A percentile compares a stretch with the other conserved stretches of the same genome.
Evolutionary conservation across 2,888 invertebrate species (phyloP).

Genomic region (Selenia dentaria): DNA sequence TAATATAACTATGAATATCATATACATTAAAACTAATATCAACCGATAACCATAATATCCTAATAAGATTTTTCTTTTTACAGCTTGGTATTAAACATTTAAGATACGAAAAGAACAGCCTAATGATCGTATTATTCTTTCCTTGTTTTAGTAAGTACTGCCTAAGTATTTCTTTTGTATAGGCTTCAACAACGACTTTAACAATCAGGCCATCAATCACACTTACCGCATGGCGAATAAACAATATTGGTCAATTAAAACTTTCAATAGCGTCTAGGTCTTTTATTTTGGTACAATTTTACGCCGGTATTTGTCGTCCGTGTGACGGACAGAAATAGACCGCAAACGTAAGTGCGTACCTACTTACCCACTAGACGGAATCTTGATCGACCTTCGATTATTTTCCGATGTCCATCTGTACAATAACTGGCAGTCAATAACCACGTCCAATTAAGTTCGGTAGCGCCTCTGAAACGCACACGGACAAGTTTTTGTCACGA

Average conservation of each 20-base stretch:
- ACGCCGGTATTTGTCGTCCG: slow-evolving; percentile 40
- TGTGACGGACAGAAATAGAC: slow-evolving; percentile 55
- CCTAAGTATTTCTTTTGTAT: slow-evolving; percentile 36
- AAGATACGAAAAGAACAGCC: no score
- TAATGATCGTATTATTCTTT: no score
- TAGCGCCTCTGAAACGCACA: slow-evolving; percentile 70
- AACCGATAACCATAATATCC: no score
- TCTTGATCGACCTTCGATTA: slow-evolving; percentile 62
- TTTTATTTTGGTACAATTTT: slow-evolving; percentile 50
- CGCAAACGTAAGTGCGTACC: slow-evolving; percentile 25
- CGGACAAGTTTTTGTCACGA: slow-evolving; percentile 74
- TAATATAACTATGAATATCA: no score
- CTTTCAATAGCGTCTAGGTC: slow-evolving; percentile 57
- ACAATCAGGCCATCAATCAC: slow-evolving; percentile 47
- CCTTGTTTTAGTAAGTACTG: slow-evolving; percentile 9
- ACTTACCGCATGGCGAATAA: slow-evolving; percentile 32
- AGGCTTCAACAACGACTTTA: slow-evolving; percentile 36
- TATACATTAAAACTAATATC: no score
- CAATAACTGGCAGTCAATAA: slow-evolving; percentile 67
- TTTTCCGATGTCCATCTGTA: slow-evolving; percentile 54
- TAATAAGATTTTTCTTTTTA: no score
- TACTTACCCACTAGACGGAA: slow-evolving; percentile 31
- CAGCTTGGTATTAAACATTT: no score
- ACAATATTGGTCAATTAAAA: slow-evolving; percentile 58
- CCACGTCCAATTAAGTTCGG: slow-evolving; percentile 78